Evolutionary conservation across 2,113 vertebrate genomes (phyloP).

Genomic region (Lepidothrix coronata): DNA sequence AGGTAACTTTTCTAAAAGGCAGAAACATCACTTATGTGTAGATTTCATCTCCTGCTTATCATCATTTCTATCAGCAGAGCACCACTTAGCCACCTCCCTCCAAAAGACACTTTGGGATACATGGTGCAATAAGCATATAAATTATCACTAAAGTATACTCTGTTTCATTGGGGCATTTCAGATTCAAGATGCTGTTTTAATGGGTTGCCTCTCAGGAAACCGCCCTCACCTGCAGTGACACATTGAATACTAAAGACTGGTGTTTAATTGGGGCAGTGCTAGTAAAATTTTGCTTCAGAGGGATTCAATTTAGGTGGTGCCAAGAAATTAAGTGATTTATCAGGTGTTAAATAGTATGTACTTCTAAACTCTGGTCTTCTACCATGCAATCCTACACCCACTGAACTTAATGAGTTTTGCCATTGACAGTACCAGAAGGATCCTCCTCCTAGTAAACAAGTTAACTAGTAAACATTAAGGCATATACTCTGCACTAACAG

Average conservation of each 20-base stretch:
- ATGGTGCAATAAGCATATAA: conserved; percentile 26
- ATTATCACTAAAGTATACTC: conserved; percentile 39
- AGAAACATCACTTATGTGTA: not conserved
- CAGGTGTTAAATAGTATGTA: conserved; percentile 23
- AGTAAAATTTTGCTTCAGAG: conserved; percentile 48
- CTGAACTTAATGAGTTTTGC: conserved; percentile 31
- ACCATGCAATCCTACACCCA: not conserved
- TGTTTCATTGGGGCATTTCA: conserved; percentile 37
- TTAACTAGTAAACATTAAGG: not conserved
- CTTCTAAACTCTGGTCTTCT: not conserved
- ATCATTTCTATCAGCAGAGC: not conserved
- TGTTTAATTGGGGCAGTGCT: conserved; percentile 38
- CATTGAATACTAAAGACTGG: conserved; percentile 32
- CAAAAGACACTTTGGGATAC: conserved; percentile 1
- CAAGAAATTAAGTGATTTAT: conserved; percentile 56
- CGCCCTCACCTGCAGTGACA: conserved; percentile 48
- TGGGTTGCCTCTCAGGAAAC: conserved; percentile 57
- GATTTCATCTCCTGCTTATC: not conserved
- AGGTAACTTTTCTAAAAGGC: not conserved
- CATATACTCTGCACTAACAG: not conserved
- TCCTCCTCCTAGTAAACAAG: not conserved
- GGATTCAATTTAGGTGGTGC: conserved; percentile 41
- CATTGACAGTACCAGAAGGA: not conserved
- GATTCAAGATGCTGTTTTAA: conserved; percentile 28
- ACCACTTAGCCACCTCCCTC: not conserved